Base-by-base conservation (phyloP, 1,140 invertebrate genomes). In the Wiebesia pumilae region DNA sequence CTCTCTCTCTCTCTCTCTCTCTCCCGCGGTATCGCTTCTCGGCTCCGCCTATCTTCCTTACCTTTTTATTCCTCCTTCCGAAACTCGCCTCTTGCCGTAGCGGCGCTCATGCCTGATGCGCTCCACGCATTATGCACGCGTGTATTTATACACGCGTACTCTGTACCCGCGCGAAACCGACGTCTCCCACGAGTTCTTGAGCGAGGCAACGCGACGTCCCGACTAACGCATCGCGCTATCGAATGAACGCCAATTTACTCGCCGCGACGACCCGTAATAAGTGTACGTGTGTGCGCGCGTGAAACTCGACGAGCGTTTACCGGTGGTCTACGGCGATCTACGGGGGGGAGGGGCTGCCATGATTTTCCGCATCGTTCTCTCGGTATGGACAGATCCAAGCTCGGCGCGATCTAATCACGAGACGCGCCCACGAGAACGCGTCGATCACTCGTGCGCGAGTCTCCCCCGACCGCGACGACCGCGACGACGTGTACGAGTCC, bases 141-240 rank as follows among this genome's bases (percentile, higher is more conserved):
- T 77, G 19, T 33, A 30, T 43, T 47, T 77, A n/a, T 51, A 12
- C 19, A 78, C 43, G n/a, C 43, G n/a, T 78, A 16, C 27, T 79
- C 30, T 62, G 58, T 62, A 62, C 7, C n/a, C 43, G 54, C 82
- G 4, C 33, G 12, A 10, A 27, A 4, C 58, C 58, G 58, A 24
- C 58, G 4, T 54, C 81, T 83, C 67, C 67, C 81, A 82, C 65
- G 81, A 67, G 43, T 38, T 27, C 38, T 54, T n/a, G 12, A n/a
- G 2, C n/a, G 33, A 7, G 27, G 16, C 62, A 33, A 51, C 40
- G 65, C 33, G 14, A 16, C 51, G 51, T 54, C 51, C 16, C 10
- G 51, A 54, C 9, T 19, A 54, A 16, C 19, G 51, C 7, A 54
- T 19, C 51, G 51, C 51, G 16, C 51, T 54, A 54, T 54, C 51